Base-by-base conservation (phyloP, 2,113 vertebrate genomes). In the Thermophis baileyi region DNA sequence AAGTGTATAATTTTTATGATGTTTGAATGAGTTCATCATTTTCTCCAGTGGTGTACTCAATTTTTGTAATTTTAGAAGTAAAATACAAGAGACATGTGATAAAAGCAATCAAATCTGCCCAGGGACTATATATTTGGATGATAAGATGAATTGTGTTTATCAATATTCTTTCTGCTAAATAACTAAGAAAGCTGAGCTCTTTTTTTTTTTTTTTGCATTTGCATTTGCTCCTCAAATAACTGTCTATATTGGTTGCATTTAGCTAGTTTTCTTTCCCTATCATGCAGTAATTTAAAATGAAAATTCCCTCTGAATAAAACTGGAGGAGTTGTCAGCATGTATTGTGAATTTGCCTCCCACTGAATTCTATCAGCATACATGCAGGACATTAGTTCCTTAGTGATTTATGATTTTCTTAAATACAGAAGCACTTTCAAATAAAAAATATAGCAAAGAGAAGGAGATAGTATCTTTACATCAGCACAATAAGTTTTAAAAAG, bases 341-440 rank as follows among this genome's bases (percentile, higher is more conserved):
- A 69, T 92, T 63, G 87, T 87, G 88, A 87, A 51, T 35, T 74
- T 94, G 50, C 27, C 74, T 87, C 54, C 46, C 40, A n/a, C 46
- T 25, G 69, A 89, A 89, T 35, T 49, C 87, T 87, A 87, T 91
- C 90, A 86, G 57, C 85, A 89, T 60, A 86, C 3, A 89, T 89
- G 53, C 87, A 92, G 74, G 87, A 12, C 54, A 69, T 27, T 44
- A 22, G 35, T 87, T 89, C 51, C 74, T 54, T 3, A 4, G 35
- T 87, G 74, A 93, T 51, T 89, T 74, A 93, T 85, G 53, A 87
- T 55, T 92, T 86, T 63, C 46, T 89, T 81, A 51, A 89, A 54
- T 22, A 92, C 88, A 92, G 74, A 74, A 94, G 69, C 46, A 92
- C 53, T 81, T 94, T 94, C 54, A 92, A 63, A 92, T 89, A 16